Percentiles rank a stretch among this genome's conserved stretches.
Evolutionary conservation across 2,113 vertebrate species (phyloP).

Genomic region (Perca schrenkii): DNA sequence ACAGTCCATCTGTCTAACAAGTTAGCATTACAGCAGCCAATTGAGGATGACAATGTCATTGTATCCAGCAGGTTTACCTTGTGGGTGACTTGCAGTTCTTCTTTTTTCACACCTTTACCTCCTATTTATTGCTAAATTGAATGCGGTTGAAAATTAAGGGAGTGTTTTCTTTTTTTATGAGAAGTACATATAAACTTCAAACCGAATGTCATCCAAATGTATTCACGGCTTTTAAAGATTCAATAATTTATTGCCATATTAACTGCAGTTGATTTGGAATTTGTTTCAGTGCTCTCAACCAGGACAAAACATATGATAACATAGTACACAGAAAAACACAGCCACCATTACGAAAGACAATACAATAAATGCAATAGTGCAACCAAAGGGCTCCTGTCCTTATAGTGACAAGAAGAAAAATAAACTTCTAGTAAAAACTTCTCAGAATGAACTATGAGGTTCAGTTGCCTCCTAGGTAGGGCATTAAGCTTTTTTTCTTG

Average conservation of each 20-base stretch:
- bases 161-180: background rate
- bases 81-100: constrained; percentile 20
- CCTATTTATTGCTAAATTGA: background rate
- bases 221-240: background rate
- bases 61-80: constrained; percentile 18
- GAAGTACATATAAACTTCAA: background rate
- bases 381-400: no score
- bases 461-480: background rate
- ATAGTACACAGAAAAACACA: no score
- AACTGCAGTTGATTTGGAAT: no score
- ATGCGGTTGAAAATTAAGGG: background rate
- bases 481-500: background rate
- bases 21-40: constrained; percentile 30
- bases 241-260: no score
- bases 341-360: no score
- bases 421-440: background rate
- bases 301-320: no score
- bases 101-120: background rate
- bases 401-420: no score
- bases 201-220: background rate
- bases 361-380: no score
- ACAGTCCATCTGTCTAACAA: constrained; percentile 62
- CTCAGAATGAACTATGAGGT: background rate
- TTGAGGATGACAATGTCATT: constrained; percentile 19
- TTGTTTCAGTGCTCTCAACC: no score